Conservation (phyloP, 2,113 vertebrate species). For the Spilogale gracilis region DNA sequence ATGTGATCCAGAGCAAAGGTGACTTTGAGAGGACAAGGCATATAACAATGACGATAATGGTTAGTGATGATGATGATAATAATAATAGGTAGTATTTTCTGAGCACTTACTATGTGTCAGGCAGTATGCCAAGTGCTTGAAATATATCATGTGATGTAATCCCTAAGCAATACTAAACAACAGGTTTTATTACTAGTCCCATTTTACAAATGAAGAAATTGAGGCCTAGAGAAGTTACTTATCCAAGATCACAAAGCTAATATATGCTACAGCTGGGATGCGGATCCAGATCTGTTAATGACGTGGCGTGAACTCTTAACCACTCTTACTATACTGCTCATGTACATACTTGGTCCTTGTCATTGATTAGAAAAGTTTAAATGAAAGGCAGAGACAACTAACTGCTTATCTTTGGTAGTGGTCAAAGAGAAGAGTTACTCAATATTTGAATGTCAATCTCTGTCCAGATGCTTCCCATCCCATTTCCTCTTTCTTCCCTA, state of each 20-base stretch:
- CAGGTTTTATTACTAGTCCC: background rate
- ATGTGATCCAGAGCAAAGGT: background rate
- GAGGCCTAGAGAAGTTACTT: background rate
- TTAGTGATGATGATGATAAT: background rate
- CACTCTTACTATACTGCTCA: background rate
- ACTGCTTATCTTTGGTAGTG: background rate
- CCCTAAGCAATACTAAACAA: background rate
- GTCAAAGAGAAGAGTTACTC: background rate
- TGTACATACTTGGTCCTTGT: background rate
- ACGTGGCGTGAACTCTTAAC: background rate
- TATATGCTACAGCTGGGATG: background rate
- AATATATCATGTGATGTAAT: slow-evolving; percentile 22
- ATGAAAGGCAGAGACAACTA: background rate
- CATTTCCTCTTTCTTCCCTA: slow-evolving; percentile 28
- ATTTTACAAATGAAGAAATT: slow-evolving; percentile 22
- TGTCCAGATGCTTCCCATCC: background rate
- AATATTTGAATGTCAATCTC: background rate
- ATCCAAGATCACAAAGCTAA: slow-evolving; percentile 19
- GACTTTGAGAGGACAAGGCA: slow-evolving; percentile 14
- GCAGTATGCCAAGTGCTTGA: background rate
- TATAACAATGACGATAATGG: background rate
- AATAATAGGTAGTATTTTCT: background rate
- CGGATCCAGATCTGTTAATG: background rate
- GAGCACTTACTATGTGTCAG: slow-evolving; percentile 1
- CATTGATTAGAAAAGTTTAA: slow-evolving; percentile 32